Evolutionary conservation across 2,888 invertebrate genomes (phyloP), one percentile per base, ranked within the genome.

Genomic region (Monochamus alternatus): DNA sequence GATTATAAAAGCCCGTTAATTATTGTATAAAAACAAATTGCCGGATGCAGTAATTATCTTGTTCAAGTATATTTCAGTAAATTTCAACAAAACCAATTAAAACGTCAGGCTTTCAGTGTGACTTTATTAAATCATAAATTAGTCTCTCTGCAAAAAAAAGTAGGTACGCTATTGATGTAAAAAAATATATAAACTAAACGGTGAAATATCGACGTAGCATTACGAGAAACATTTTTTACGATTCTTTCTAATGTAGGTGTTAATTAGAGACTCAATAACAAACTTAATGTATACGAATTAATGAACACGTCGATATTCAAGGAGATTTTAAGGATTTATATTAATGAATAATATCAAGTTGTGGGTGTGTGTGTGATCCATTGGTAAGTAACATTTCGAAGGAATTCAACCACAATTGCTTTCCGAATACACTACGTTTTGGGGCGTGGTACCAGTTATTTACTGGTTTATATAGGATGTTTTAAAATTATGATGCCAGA

Each of bases 41-140:
- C 81, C 81, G 84, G 84, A 84, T 83, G 84, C 78, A 83, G 83
- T 81, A 82, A 83, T 84, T 83, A 83, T 81, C 76, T 77, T 81
- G 82, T 77, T 78, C 77, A 80, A 83, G 81, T 81, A 81, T 80
- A 80, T 82, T 83, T 80, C 79, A 80, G 79, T 77, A 80, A 78
- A 82, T 81, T 78, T 77, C 75, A 75, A 76, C 77, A 80, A 78
- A 80, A 83, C 81, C 81, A 83, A 83, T 81, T 79, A 80, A 81
- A 75, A 77, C 72, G 77, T 75, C 74, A 80, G 78, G 78, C 79
- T 79, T 75, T 81, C 78, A 58, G 44, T 51, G 9, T 44, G 5
- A 65, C 14, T 51, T 65, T 65, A 51, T 65, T 65, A 47, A 12
- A 65, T 65, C 38, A 63, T 10, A 47, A 47, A 7, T 47, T 47